Conservation (phyloP, 1,140 invertebrate species). For the Sarcophaga bullata region DNA sequence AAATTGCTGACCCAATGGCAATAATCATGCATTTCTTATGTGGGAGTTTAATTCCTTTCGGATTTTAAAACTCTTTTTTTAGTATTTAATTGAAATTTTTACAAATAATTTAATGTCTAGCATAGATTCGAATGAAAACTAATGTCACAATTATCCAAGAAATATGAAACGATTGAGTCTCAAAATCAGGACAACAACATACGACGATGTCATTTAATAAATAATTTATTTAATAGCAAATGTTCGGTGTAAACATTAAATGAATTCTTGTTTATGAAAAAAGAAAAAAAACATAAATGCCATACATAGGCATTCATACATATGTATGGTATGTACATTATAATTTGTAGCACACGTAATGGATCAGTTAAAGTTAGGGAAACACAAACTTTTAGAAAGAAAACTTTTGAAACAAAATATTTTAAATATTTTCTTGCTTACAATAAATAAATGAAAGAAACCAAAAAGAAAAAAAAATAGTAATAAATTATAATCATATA, state of each 20-base stretch:
- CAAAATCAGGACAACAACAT: neutral
- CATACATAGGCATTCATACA: too few relatives aligned
- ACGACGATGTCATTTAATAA: neutral
- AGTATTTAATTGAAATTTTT: neutral
- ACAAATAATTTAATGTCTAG: constrained; percentile 3
- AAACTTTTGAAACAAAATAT: neutral
- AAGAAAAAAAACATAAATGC: too few relatives aligned
- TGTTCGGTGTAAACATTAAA: neutral
- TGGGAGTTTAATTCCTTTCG: constrained; percentile 4
- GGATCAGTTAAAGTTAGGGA: neutral
- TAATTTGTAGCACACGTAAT: neutral
- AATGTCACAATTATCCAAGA: constrained; percentile 16
- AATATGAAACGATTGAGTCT: neutral
- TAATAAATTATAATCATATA: too few relatives aligned
- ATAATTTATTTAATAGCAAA: neutral
- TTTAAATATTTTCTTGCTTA: too few relatives aligned
- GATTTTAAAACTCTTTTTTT: neutral
- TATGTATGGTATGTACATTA: too few relatives aligned
- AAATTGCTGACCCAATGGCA: neutral
- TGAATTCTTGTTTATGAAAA: neutral
- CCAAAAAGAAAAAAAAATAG: too few relatives aligned
- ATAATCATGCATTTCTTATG: neutral
- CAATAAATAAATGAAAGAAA: too few relatives aligned
- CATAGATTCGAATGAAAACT: neutral
- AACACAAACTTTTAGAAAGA: neutral